These are phyloP conservation scores for Quiscalus mexicanus DNA, from an alignment of 2,113 vertebrate species.

Conservation along the genomic window DNA sequence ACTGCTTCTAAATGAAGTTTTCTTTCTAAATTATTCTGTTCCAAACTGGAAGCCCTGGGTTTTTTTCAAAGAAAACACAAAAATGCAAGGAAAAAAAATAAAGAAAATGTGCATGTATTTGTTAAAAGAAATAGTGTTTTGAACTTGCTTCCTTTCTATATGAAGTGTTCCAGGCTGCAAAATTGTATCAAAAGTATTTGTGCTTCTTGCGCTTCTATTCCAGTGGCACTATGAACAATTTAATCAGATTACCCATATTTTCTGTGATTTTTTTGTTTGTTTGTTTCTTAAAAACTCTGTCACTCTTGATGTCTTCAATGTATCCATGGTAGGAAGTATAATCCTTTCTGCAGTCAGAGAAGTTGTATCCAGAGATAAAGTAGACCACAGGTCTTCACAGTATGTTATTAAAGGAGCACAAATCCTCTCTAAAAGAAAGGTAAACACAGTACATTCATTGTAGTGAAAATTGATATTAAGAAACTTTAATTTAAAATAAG, in stretches of 20 bases:
- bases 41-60: background rate
- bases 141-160: background rate
- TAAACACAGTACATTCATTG: background rate
- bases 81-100: background rate
- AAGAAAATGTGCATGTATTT: background rate
- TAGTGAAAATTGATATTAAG: background rate
- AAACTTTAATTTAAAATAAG: background rate
- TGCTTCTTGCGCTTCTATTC: background rate
- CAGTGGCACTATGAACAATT: background rate
- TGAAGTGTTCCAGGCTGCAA: background rate
- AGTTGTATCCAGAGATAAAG: background rate
- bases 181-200: background rate
- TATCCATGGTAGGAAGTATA: background rate
- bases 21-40: background rate
- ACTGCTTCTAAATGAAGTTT: background rate
- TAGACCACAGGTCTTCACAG: background rate
- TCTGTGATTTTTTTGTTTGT: background rate
- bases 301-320: background rate
- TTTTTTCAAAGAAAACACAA: conserved; percentile 7
- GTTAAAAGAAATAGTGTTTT: conserved; percentile 9
- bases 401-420: background rate
- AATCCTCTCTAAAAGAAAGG: background rate
- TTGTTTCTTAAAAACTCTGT: background rate
- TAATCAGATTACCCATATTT: background rate
- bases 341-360: background rate